Conservation (phyloP, 30 jellyfish, hydroid and myxozoan genomes). For the Cassiopea andromeda region DNA sequence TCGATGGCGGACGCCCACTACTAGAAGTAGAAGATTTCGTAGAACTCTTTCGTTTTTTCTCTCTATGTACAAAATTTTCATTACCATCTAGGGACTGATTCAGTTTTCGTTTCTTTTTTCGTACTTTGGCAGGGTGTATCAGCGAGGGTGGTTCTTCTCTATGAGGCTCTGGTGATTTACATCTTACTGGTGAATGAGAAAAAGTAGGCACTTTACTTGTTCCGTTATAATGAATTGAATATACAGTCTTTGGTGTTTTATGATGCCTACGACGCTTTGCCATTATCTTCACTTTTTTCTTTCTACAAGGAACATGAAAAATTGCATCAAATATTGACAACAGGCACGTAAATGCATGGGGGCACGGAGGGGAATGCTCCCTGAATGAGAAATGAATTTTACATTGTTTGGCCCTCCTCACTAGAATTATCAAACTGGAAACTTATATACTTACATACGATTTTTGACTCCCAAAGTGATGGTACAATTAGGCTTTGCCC, state of each 20-base stretch:
- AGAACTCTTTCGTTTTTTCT: not conserved
- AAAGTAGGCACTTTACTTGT: not conserved
- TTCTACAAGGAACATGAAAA: constrained; percentile 2
- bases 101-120: constrained; percentile 19
- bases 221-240: not conserved
- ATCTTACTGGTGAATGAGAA: constrained; percentile 9
- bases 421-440: no score
- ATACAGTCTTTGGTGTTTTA: not conserved
- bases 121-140: constrained; percentile 36
- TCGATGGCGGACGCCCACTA: not conserved
- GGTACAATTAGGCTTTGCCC: no score
- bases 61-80: not conserved
- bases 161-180: not conserved
- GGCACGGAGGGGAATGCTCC: no score
- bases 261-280: constrained; percentile 18
- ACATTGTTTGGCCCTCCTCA: no score
- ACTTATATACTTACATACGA: no score
- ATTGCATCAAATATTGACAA: no score
- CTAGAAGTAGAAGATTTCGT: not conserved
- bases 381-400: no score
- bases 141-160: constrained; percentile 32
- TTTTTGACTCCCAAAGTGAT: no score
- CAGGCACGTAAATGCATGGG: no score
- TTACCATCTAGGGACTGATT: not conserved
- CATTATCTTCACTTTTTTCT: constrained; percentile 15